These are phyloP conservation scores for Siniperca obscura DNA, from an alignment of 2,797 vertebrate species.

Conservation along the genomic window DNA sequence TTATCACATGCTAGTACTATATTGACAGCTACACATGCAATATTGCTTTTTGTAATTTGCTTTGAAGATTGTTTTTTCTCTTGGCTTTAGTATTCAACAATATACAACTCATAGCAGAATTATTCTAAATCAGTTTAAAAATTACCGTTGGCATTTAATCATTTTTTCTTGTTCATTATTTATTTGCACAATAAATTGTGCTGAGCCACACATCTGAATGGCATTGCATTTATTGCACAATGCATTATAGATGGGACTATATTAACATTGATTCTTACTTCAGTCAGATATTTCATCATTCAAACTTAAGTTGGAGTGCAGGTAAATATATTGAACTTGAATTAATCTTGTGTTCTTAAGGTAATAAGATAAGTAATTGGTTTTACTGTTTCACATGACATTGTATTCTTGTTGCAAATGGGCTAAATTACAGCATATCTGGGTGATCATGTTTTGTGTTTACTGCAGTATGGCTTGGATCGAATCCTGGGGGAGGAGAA, in stretches of 20 bases:
- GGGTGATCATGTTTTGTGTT: slow-evolving; percentile 40
- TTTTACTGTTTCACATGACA: background rate
- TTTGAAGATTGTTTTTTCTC: background rate
- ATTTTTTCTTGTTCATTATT: background rate
- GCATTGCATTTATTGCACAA: background rate
- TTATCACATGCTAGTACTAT: background rate
- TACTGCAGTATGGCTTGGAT: slow-evolving; percentile 93
- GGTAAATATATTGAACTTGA: background rate
- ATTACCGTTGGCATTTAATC: slow-evolving; percentile 3
- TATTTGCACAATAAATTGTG: background rate
- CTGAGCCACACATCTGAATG: background rate
- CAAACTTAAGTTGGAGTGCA: background rate
- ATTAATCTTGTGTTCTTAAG: background rate
- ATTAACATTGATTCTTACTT: background rate
- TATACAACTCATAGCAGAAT: background rate
- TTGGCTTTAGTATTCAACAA: background rate
- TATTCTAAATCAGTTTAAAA: background rate
- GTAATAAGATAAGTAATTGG: background rate
- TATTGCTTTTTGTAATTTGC: background rate
- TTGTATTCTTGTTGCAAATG: slow-evolving; percentile 18
- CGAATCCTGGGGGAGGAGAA: slow-evolving; percentile 95
- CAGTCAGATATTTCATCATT: slow-evolving; percentile 12
- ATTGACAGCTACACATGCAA: background rate
- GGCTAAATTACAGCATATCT: slow-evolving; percentile 23
- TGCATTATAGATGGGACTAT: slow-evolving; percentile 1